phyloP scores from a whole-genome alignment of 1,140 invertebrate species.

The Oreohelix idahoensis region DNA sequence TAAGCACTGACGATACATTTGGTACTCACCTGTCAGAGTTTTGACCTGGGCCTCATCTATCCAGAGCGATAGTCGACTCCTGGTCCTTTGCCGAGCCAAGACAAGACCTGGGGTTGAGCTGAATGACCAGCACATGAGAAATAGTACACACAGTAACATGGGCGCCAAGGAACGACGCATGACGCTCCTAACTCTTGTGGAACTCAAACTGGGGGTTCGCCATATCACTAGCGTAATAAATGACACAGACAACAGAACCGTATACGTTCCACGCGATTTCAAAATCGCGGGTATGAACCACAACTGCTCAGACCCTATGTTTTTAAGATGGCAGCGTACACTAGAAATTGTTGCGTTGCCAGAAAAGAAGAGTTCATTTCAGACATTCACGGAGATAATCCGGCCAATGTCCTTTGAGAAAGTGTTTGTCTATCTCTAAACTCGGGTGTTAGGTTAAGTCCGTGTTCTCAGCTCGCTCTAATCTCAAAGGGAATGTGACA shows the following conservation, averaged over 20 bases:
- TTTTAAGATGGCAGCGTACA: not conserved
- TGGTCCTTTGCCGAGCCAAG: not conserved
- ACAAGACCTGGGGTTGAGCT: not conserved
- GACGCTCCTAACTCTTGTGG: constrained; percentile 1
- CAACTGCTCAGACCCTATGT: not conserved
- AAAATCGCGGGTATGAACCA: constrained; percentile 12
- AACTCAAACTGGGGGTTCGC: not conserved
- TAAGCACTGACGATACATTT: too few relatives aligned
- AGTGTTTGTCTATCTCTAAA: not conserved
- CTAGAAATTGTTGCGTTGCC: not conserved
- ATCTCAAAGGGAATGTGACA: not conserved
- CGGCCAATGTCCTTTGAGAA: not conserved
- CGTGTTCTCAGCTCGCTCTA: not conserved
- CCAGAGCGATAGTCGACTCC: constrained; percentile 8
- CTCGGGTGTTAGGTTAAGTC: constrained; percentile 7
- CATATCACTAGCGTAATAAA: constrained; percentile 25
- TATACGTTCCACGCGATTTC: constrained; percentile 10
- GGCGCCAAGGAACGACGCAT: constrained; percentile 16
- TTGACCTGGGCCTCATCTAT: constrained; percentile 26
- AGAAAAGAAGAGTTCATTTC: not conserved
- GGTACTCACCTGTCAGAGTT: constrained; percentile 6
- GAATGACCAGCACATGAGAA: constrained; percentile 9
- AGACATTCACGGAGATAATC: not conserved
- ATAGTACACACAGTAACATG: constrained; percentile 4
- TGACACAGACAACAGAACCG: not conserved